Evolutionary conservation across 2,113 vertebrate species (phyloP).

Genomic region (Talpa occidentalis): DNA sequence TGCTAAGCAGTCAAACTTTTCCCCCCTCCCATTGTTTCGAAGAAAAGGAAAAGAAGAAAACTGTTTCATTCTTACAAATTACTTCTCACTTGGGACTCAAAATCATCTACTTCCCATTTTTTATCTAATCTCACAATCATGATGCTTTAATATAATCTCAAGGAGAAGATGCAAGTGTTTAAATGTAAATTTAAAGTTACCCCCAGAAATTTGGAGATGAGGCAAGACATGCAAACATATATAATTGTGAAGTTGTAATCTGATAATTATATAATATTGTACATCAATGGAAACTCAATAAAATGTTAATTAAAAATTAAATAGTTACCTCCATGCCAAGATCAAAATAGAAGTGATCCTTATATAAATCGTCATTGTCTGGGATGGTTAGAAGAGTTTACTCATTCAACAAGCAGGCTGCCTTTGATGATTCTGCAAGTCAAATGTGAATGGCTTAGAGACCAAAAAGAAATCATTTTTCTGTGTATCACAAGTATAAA

Average conservation of each 20-base stretch:
- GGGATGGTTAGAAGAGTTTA: background rate
- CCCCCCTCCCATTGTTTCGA: background rate
- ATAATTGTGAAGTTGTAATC: too few relatives aligned
- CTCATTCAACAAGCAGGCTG: accelerated
- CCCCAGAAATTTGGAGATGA: too few relatives aligned
- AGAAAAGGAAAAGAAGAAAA: background rate
- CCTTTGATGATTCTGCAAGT: background rate
- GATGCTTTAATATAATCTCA: background rate
- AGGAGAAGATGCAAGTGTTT: background rate
- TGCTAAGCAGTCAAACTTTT: background rate
- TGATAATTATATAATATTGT: too few relatives aligned
- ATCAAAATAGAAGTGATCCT: background rate
- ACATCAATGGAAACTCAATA: too few relatives aligned
- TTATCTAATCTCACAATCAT: background rate
- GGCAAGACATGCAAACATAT: too few relatives aligned
- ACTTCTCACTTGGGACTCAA: background rate
- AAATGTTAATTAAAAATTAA: too few relatives aligned
- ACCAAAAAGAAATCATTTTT: background rate
- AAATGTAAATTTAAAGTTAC: background rate
- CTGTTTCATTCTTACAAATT: background rate
- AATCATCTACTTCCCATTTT: slow-evolving; percentile 2
- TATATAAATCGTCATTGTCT: accelerated
- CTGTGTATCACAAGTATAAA: background rate
- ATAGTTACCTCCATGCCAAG: background rate
- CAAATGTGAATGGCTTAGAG: background rate